These are phyloP conservation scores for Paracyclopina nana DNA, from an alignment of 1,140 invertebrate genomes.

Conservation along the genomic window DNA sequence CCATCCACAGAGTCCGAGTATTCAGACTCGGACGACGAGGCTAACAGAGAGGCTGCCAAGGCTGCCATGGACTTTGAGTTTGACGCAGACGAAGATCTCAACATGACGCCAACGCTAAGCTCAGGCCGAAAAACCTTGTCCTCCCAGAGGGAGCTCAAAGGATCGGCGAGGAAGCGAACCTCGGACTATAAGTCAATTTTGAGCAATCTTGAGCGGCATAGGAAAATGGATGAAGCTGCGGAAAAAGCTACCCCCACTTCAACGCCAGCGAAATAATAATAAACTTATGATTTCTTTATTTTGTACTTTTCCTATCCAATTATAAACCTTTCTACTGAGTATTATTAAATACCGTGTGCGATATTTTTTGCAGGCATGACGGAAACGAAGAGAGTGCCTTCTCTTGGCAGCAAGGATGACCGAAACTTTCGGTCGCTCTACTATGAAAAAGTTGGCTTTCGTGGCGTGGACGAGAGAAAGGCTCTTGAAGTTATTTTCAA, in stretches of 20 bases:
- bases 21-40: neutral
- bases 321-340: neutral
- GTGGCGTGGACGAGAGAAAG: conserved; percentile 74
- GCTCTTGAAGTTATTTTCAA: conserved; percentile 74
- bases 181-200: neutral
- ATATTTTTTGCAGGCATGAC: neutral
- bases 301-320: neutral
- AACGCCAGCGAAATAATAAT: neutral
- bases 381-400: neutral
- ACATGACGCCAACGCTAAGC: neutral
- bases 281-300: neutral
- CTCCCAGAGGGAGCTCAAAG: conserved; percentile 8
- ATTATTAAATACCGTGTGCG: neutral
- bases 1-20: neutral
- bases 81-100: neutral
- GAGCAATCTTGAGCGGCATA: conserved; percentile 6
- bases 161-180: conserved; percentile 7
- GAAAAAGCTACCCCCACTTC: neutral
- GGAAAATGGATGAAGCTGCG: conserved; percentile 7
- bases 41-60: neutral
- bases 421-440: conserved; percentile 74
- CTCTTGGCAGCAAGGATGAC: conserved; percentile 19
- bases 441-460: conserved; percentile 72
- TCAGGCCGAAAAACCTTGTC: neutral
- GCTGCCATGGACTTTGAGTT: conserved; percentile 1